Percentiles rank a stretch among this genome's conserved stretches.
These are phyloP conservation scores for Epinephelus fuscoguttatus DNA, from an alignment of 2,113 vertebrate genomes.

Conservation along the genomic window DNA sequence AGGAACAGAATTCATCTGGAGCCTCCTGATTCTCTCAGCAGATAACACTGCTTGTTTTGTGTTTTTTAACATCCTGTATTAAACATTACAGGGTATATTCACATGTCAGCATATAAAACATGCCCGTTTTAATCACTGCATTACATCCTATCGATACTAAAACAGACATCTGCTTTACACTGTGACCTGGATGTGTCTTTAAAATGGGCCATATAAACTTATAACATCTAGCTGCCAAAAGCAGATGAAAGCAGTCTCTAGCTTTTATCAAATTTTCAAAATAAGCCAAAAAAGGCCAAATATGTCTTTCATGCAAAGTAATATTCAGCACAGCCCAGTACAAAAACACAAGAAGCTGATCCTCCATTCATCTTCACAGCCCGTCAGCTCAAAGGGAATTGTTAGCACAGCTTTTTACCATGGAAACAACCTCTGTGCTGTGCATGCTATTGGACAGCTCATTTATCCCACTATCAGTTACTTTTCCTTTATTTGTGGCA, in stretches of 20 bases:
- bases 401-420: constrained; percentile 51
- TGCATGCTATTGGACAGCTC: constrained; percentile 39
- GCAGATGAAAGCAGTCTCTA: background rate
- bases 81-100: background rate
- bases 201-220: constrained; percentile 16
- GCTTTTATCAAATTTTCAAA: background rate
- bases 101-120: background rate
- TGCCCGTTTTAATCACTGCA: background rate
- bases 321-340: background rate
- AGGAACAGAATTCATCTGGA: background rate
- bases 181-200: constrained; percentile 29
- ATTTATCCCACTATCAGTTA: constrained; percentile 69
- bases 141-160: background rate
- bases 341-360: background rate
- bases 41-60: background rate
- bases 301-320: background rate
- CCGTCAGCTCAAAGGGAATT: constrained; percentile 22
- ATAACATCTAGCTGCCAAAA: constrained; percentile 14
- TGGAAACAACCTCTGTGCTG: constrained; percentile 61
- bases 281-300: background rate
- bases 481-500: constrained; percentile 78
- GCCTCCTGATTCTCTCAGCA: background rate
- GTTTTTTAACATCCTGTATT: background rate
- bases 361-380: constrained; percentile 31
- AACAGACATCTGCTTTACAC: background rate